Evolutionary conservation across 2,797 vertebrate species (phyloP), one percentile per base, ranked within the genome.

Genomic region (Sebastes trivittatus): DNA sequence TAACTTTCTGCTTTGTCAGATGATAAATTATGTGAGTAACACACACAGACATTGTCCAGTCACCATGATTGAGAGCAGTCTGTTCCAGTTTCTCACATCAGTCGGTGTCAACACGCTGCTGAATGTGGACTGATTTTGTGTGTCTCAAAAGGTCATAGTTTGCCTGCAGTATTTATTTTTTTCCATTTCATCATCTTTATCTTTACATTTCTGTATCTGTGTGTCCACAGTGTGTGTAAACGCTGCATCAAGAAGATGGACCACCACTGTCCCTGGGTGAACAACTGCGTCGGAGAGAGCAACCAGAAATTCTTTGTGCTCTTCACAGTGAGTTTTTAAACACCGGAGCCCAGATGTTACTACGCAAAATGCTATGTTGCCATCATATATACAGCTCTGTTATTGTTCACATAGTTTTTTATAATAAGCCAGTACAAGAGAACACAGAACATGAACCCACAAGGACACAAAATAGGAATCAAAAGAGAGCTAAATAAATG

Each of bases 231-330:
- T 88, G 97, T 99, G 75, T 99, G 98, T 86, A 99, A 99, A 91
- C 97, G 98, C 87, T 99, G 98, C 94, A 99, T 99, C 90, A 97
- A 96, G 75, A 99, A 99, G 95, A 99, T 99, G 98, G 98, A 99
- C 94, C 98, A 99, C 93, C 98, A 99, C 93, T 99, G 98, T 90
- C 98, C 98, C 0, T 99, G 98, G 98, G 98, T 99, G 89, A 99
- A 99, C 90, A 99, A 99, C 96, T 99, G 98, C 69, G 98, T 99
- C 2, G 98, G 98, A 82, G 98, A 99, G 92, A 99, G 95, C 92
- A 99, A 99, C 96, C 98, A 99, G 97, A 99, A 99, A 89, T 99
- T 97, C 96, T 99, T 99, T 92, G 98, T 99, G 85, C 97, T 99
- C 86, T 99, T 99, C 95, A 99, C 98, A 77, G 98, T 99, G 92